A percentile compares a stretch with the other conserved stretches of the same genome.
These are phyloP conservation scores for Terebella lapidaria DNA, from an alignment of 2,888 invertebrate genomes.

Conservation along the genomic window DNA sequence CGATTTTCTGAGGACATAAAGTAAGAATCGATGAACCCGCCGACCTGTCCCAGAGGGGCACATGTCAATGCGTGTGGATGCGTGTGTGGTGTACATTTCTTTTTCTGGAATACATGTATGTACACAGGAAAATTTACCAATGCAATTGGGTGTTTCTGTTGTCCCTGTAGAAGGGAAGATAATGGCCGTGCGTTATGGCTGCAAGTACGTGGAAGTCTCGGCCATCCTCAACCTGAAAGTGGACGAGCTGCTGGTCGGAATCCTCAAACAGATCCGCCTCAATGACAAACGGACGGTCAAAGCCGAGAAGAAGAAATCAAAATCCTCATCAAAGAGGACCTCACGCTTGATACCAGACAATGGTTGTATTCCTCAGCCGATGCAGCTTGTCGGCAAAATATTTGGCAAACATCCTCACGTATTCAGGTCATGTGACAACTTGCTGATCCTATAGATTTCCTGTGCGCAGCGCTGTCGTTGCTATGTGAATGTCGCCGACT, in stretches of 20 bases:
- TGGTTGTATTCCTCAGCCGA: conserved; percentile 4
- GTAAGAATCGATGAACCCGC: no score
- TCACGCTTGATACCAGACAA: neutral
- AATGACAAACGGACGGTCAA: conserved; percentile 54
- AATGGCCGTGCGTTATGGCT: conserved; percentile 82
- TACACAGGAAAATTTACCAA: no score
- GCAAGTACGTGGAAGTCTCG: conserved; percentile 91
- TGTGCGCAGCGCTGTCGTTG: neutral
- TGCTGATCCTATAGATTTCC: conserved; percentile 27
- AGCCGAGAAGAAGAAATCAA: neutral
- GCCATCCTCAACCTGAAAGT: conserved; percentile 95
- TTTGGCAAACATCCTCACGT: conserved; percentile 39
- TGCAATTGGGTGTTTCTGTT: no score
- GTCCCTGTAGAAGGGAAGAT: conserved; percentile 79
- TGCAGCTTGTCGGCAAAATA: conserved; percentile 34
- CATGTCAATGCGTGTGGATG: no score
- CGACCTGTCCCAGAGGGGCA: no score
- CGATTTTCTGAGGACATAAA: no score
- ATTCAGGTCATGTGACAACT: conserved; percentile 58
- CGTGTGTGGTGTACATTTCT: no score
- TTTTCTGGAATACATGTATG: no score
- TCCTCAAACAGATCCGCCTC: conserved; percentile 82
- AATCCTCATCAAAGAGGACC: neutral
- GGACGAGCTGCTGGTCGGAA: conserved; percentile 88
- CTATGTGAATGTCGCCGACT: no score